Percentiles rank a stretch among this genome's conserved stretches.
Conservation (phyloP, 2,113 vertebrate species). For the Antennarius striatus region DNA sequence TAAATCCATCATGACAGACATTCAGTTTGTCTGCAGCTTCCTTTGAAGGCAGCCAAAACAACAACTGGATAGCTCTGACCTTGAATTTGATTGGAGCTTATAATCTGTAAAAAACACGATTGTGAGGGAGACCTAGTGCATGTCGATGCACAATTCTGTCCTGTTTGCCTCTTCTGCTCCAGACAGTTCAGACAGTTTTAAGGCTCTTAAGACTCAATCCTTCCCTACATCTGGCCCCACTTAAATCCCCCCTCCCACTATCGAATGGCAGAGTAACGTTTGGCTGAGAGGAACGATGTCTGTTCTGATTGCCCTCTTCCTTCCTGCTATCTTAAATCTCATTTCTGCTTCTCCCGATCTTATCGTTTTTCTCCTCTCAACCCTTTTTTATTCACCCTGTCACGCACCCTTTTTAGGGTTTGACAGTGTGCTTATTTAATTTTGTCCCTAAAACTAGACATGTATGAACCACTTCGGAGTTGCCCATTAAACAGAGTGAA, state of each 20-base stretch:
- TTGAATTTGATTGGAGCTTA: slow-evolving; percentile 23
- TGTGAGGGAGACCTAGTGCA: background rate
- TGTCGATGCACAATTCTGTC: slow-evolving; percentile 23
- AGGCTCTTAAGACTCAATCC: slow-evolving; percentile 73
- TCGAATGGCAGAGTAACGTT: slow-evolving; percentile 33
- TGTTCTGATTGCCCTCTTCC: slow-evolving; percentile 23
- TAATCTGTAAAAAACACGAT: slow-evolving; percentile 29
- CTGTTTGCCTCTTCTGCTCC: slow-evolving; percentile 31
- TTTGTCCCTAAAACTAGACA: no score
- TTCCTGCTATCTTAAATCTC: slow-evolving; percentile 32
- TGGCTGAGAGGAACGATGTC: slow-evolving; percentile 46
- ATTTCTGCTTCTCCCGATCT: slow-evolving; percentile 10
- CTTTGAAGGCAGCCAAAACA: slow-evolving; percentile 28
- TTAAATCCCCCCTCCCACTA: slow-evolving; percentile 58
- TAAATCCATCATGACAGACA: slow-evolving; percentile 61
- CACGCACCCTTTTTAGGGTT: slow-evolving; percentile 1
- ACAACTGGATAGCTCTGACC: slow-evolving; percentile 22
- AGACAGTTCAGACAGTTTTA: slow-evolving; percentile 73
- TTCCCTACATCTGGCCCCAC: slow-evolving; percentile 65
- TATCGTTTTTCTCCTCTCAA: slow-evolving; percentile 5
- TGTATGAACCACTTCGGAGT: no score
- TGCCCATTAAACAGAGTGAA: no score
- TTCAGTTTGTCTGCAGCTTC: slow-evolving; percentile 37
- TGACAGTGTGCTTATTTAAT: no score
- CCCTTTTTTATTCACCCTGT: background rate